These are phyloP conservation scores for Dugesia japonica DNA, from an alignment of 2,888 invertebrate species.

Conservation along the genomic window DNA sequence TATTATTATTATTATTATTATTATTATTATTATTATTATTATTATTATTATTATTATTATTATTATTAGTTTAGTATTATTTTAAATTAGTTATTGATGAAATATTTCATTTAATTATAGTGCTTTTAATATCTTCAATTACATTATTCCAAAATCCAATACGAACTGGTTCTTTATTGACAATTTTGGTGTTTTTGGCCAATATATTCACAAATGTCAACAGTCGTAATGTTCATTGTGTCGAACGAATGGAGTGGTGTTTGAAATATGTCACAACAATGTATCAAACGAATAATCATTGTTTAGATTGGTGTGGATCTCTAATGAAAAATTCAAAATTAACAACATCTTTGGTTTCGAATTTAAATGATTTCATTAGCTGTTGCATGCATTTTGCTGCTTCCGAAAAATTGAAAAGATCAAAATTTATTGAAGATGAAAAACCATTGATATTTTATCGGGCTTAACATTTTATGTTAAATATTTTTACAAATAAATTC, in stretches of 20 bases:
- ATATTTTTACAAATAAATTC: no score
- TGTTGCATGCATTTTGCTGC: conserved; percentile 9
- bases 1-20: no score
- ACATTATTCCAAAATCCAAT: not conserved
- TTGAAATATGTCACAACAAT: conserved; percentile 6
- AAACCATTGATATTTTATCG: not conserved
- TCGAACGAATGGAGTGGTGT: not conserved
- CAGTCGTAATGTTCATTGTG: not conserved
- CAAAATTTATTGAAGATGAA: not conserved
- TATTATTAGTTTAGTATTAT: not conserved
- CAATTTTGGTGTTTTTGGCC: not conserved
- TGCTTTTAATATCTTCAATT: not conserved
- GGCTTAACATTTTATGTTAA: not conserved
- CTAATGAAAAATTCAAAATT: not conserved
- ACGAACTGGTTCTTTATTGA: not conserved
- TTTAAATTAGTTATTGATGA: not conserved
- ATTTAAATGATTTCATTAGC: not conserved
- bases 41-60: no score
- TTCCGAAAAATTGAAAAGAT: conserved; percentile 1
- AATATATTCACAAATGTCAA: not conserved
- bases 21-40: no score
- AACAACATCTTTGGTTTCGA: not conserved
- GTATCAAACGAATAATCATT: conserved; percentile 8
- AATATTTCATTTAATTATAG: not conserved
- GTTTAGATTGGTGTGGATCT: conserved; percentile 12